These are phyloP conservation scores for Agelas oroides DNA, from an alignment of 37 sponge, comb jelly and placozoan genomes.

Conservation along the genomic window DNA sequence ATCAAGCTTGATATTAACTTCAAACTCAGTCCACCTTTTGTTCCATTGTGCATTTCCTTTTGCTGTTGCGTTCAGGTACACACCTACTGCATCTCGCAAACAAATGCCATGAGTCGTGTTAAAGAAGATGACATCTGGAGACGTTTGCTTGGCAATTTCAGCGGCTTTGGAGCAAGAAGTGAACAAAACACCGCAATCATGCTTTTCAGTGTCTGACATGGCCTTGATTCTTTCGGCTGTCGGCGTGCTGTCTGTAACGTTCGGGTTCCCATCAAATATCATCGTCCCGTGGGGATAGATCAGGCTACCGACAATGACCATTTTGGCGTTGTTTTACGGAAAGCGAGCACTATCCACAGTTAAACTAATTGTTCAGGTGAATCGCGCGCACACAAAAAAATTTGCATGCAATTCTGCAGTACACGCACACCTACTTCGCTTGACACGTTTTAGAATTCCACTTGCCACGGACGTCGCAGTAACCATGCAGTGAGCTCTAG, in stretches of 20 bases:
- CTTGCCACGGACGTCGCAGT: no score
- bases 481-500: no score
- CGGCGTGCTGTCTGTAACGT: not conserved
- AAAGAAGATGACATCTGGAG: constrained; percentile 60
- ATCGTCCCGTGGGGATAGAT: constrained; percentile 64
- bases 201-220: constrained; percentile 15
- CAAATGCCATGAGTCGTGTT: constrained; percentile 62
- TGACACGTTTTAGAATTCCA: no score
- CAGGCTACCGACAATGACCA: constrained; percentile 20
- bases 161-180: constrained; percentile 31
- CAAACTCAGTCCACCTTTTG: constrained; percentile 46
- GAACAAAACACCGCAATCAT: constrained; percentile 31
- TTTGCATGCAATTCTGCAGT: no score
- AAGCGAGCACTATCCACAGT: no score
- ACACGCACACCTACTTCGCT: no score
- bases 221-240: constrained; percentile 20
- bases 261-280: constrained; percentile 48
- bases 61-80: constrained; percentile 47
- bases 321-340: no score
- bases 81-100: constrained; percentile 19
- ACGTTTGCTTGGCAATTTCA: constrained; percentile 31
- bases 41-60: constrained; percentile 68
- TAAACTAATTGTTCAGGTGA: no score
- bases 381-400: no score
- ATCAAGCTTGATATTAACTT: constrained; percentile 40